These are phyloP conservation scores for Mobula birostris DNA, from an alignment of 2,113 vertebrate genomes.

Conservation along the genomic window DNA sequence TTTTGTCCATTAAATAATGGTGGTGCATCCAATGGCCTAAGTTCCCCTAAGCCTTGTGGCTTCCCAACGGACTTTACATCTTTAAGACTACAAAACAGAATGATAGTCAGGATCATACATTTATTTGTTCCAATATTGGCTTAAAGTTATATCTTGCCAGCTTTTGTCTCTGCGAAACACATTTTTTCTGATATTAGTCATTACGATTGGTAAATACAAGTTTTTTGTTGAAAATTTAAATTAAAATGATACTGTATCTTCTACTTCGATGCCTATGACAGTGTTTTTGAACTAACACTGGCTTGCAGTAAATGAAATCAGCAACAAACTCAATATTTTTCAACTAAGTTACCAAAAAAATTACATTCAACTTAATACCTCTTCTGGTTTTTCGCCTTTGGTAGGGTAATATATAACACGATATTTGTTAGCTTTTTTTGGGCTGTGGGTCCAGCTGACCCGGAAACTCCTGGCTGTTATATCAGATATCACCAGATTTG, in stretches of 20 bases:
- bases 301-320: background rate
- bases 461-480: conserved; percentile 71
- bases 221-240: background rate
- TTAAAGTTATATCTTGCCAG: background rate
- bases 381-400: conserved; percentile 63
- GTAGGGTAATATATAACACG: conserved; percentile 73
- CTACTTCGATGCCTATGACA: background rate
- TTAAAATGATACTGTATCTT: background rate
- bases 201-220: background rate
- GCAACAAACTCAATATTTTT: background rate
- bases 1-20: too few species aligned
- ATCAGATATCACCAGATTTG: conserved; percentile 66
- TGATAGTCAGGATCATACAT: background rate
- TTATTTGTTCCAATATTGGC: background rate
- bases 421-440: conserved; percentile 61
- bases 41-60: too few species aligned
- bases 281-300: background rate
- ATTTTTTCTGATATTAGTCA: background rate
- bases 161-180: background rate
- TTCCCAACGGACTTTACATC: too few species aligned
- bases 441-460: conserved; percentile 70
- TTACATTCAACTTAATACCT: conserved; percentile 61
- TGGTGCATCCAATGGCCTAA: too few species aligned
- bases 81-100: background rate
- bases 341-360: background rate